A percentile compares a stretch with the other conserved stretches of the same genome.
These are phyloP conservation scores for Gasterosteus aculeatus DNA, from an alignment of 2,113 vertebrate genomes.

Conservation along the genomic window DNA sequence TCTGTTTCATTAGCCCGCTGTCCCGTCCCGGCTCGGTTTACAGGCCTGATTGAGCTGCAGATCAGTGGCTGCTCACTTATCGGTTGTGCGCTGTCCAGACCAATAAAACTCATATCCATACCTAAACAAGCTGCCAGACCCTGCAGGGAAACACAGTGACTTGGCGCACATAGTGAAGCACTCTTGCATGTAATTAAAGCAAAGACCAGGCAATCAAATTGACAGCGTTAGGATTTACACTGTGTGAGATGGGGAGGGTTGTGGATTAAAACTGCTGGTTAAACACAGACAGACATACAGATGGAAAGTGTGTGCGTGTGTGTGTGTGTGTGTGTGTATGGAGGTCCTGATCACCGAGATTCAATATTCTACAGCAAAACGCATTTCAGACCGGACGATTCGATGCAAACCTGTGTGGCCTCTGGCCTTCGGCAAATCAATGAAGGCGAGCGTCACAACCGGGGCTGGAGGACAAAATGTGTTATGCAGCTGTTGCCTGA, in stretches of 20 bases:
- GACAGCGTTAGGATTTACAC: constrained; percentile 43
- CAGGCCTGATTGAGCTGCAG: constrained; percentile 44
- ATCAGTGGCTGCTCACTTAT: constrained; percentile 53
- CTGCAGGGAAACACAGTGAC: constrained; percentile 35
- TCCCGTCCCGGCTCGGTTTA: constrained; percentile 35
- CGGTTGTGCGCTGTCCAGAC: constrained; percentile 49
- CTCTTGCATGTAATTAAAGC: constrained; percentile 61
- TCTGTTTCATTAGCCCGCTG: constrained; percentile 53
- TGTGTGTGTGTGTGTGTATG: constrained; percentile 1
- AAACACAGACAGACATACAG: constrained; percentile 15
- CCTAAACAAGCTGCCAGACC: constrained; percentile 54
- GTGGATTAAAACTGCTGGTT: constrained; percentile 20
- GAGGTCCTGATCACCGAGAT: background rate
- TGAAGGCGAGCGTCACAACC: constrained; percentile 27
- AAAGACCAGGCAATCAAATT: constrained; percentile 51
- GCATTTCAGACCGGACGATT: constrained; percentile 10
- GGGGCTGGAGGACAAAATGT: constrained; percentile 52
- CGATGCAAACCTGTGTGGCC: constrained; percentile 48
- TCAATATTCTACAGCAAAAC: constrained; percentile 10
- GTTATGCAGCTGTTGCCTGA: constrained; percentile 50
- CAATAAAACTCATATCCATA: constrained; percentile 63
- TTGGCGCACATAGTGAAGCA: constrained; percentile 25
- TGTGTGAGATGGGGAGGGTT: constrained; percentile 11
- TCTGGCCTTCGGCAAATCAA: constrained; percentile 40
- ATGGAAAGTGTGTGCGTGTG: background rate